Percentiles rank a stretch among this genome's conserved stretches.
These are phyloP conservation scores for Sceliomorpha sp. DNA, from an alignment of 2,888 invertebrate species.

Conservation along the genomic window DNA sequence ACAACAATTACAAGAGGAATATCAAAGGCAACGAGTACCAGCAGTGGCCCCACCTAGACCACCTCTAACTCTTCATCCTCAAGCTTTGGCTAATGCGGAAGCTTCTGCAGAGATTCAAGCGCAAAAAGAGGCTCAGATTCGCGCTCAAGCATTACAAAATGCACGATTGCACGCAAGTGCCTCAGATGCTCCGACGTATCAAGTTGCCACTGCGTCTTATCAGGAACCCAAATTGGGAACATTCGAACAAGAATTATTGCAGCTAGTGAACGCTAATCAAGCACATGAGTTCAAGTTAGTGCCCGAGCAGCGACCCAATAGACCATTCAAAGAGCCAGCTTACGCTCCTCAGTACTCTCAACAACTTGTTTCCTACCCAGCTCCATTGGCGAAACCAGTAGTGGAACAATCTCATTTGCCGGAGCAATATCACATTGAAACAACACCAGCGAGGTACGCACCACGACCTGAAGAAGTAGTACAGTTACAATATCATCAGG, in stretches of 20 bases:
- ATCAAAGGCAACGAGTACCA: conserved; percentile 73
- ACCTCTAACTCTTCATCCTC: conserved; percentile 67
- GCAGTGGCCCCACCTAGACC: conserved; percentile 70
- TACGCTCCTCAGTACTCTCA: conserved; percentile 64
- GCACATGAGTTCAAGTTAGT: conserved; percentile 73
- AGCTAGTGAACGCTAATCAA: conserved; percentile 74
- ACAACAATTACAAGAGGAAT: conserved; percentile 73
- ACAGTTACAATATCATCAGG: conserved; percentile 59
- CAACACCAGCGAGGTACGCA: conserved; percentile 68
- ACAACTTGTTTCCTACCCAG: conserved; percentile 63
- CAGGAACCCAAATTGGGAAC: conserved; percentile 70
- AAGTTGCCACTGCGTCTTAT: conserved; percentile 61
- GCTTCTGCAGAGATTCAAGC: conserved; percentile 67
- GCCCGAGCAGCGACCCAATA: conserved; percentile 60
- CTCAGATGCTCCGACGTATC: conserved; percentile 61
- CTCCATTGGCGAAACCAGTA: conserved; percentile 62
- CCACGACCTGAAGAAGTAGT: conserved; percentile 40
- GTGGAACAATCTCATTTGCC: conserved; percentile 58
- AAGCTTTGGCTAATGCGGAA: conserved; percentile 70
- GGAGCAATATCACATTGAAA: conserved; percentile 75
- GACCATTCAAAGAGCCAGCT: conserved; percentile 52
- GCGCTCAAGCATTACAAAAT: conserved; percentile 63
- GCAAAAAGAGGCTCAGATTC: conserved; percentile 67
- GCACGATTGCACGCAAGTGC: conserved; percentile 63
- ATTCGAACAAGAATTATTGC: conserved; percentile 74